phyloP scores from a whole-genome alignment of 2,113 vertebrate species.

The Perca schrenkii region DNA sequence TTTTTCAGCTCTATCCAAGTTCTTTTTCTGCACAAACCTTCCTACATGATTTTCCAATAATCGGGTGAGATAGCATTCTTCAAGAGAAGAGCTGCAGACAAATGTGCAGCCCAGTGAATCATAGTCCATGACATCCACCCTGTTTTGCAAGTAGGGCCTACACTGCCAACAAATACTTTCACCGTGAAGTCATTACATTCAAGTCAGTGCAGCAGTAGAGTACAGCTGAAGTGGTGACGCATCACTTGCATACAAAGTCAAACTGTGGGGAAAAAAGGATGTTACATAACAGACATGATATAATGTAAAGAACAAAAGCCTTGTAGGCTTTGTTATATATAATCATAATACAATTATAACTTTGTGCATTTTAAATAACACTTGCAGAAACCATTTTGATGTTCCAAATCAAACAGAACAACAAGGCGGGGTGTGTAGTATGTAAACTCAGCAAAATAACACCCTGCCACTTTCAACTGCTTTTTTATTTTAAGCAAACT shows the following conservation, averaged over 20 bases:
- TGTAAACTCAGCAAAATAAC: neutral
- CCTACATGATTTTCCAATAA: constrained; percentile 37
- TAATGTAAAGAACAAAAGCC: neutral
- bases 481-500: too few relatives aligned
- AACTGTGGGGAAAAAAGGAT: neutral
- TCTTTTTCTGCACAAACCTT: constrained; percentile 35
- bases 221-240: constrained; percentile 29
- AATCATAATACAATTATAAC: neutral
- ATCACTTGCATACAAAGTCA: constrained; percentile 7
- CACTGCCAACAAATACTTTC: constrained; percentile 78
- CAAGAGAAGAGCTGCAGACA: constrained; percentile 45
- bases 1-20: constrained; percentile 34
- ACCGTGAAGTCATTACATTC: constrained; percentile 80
- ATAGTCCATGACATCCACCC: constrained; percentile 72
- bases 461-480: too few relatives aligned
- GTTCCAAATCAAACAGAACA: neutral
- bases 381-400: neutral
- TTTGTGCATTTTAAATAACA: neutral
- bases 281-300: neutral
- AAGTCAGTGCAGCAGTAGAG: constrained; percentile 40
- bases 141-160: constrained; percentile 45
- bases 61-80: constrained; percentile 42
- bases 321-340: neutral
- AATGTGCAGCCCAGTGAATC: constrained; percentile 54
- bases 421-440: neutral